Evolutionary conservation across 2,113 vertebrate genomes (phyloP).

Genomic region (Gambusia holbrooki): DNA sequence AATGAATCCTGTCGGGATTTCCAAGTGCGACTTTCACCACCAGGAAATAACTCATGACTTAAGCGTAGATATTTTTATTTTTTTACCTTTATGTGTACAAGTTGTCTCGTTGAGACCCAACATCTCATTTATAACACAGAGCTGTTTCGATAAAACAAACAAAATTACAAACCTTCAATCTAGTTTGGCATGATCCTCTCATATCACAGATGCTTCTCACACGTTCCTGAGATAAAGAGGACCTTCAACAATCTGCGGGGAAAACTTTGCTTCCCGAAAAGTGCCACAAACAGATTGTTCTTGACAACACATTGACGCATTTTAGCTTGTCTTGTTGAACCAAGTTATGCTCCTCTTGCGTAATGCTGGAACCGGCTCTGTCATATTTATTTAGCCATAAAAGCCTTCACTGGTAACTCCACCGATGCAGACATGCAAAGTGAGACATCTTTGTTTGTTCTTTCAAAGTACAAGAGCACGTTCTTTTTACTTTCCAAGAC

Average conservation of each 20-base stretch:
- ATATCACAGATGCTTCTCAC: slow-evolving; percentile 6
- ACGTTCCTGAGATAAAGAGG: slow-evolving; percentile 5
- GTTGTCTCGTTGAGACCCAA: no score
- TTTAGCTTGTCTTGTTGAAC: slow-evolving; percentile 10
- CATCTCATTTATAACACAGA: no score
- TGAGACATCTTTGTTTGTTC: slow-evolving; percentile 26
- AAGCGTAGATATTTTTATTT: not conserved
- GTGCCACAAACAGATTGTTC: slow-evolving; percentile 22
- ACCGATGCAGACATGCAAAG: slow-evolving; percentile 11
- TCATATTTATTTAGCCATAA: slow-evolving; percentile 38
- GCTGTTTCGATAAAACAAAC: no score
- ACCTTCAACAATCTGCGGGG: not conserved
- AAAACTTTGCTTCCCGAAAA: slow-evolving; percentile 11
- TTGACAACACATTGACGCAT: slow-evolving; percentile 6
- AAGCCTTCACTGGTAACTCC: slow-evolving; percentile 16
- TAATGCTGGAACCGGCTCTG: slow-evolving; percentile 17
- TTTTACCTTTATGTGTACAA: no score
- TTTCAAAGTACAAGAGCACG: slow-evolving; percentile 10
- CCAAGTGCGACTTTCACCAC: not conserved
- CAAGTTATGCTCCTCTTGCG: slow-evolving; percentile 7
- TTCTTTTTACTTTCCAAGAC: slow-evolving; percentile 19
- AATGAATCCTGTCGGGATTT: slow-evolving; percentile 4
- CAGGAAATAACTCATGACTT: not conserved
- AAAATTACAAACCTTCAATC: not conserved
- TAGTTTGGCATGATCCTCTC: slow-evolving; percentile 6